These are phyloP conservation scores for Ectropis crepuscularia DNA, from an alignment of 2,888 invertebrate species.

Conservation along the genomic window DNA sequence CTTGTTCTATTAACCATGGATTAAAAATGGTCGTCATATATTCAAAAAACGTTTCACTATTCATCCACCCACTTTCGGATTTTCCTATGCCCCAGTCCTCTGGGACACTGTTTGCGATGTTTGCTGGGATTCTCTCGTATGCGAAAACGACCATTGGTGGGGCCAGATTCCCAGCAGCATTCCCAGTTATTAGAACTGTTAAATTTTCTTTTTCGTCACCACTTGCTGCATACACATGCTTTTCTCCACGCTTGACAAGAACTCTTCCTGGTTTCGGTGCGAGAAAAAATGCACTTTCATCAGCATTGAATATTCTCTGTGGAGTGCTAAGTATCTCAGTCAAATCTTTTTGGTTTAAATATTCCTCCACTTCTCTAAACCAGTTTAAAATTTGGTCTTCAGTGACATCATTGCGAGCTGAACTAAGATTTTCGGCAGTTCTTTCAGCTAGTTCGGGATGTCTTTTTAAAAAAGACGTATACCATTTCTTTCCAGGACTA, in stretches of 20 bases:
- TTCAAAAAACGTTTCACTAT: slow-evolving; percentile 9
- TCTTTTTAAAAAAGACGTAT: slow-evolving; percentile 41
- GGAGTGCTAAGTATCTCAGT: slow-evolving; percentile 39
- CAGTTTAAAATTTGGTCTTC: slow-evolving; percentile 39
- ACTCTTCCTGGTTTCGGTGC: no score
- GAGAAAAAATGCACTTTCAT: slow-evolving; percentile 13
- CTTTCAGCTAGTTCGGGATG: slow-evolving; percentile 42
- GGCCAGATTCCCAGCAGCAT: slow-evolving; percentile 32
- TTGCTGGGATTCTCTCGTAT: slow-evolving; percentile 29
- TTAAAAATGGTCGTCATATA: slow-evolving; percentile 6
- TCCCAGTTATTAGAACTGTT: slow-evolving; percentile 41
- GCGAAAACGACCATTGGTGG: slow-evolving; percentile 31
- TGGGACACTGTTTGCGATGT: slow-evolving; percentile 7
- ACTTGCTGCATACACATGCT: slow-evolving; percentile 36
- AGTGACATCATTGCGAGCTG: slow-evolving; percentile 43
- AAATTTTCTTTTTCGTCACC: slow-evolving; percentile 41
- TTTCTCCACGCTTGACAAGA: slow-evolving; percentile 31
- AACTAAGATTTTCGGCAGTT: slow-evolving; percentile 45
- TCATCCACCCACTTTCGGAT: slow-evolving; percentile 15
- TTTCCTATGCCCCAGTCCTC: slow-evolving; percentile 11
- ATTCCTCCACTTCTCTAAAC: slow-evolving; percentile 4
- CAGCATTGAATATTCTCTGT: slow-evolving; percentile 47
- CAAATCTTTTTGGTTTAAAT: slow-evolving; percentile 20
- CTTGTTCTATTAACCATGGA: slow-evolving; percentile 12
- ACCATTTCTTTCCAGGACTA: slow-evolving; percentile 50